Evolutionary conservation across 64 coral and sea anemone genomes (phyloP).

Genomic region (Pachyseris speciosa): DNA sequence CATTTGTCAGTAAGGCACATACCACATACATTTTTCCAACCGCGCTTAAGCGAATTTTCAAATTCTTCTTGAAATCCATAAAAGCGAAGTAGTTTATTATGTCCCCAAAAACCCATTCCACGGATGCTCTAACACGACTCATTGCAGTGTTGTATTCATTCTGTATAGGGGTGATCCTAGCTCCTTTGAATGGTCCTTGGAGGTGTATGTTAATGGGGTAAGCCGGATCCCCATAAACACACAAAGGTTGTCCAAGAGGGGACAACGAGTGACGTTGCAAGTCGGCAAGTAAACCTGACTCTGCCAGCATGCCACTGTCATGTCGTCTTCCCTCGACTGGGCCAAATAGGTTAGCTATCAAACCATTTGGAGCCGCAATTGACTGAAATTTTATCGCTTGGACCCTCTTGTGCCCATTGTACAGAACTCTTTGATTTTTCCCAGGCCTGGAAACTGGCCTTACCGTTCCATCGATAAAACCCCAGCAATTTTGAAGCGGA

Average conservation of each 20-base stretch:
- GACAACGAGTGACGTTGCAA: constrained; percentile 16
- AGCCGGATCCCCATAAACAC: constrained; percentile 37
- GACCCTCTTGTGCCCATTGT: background rate
- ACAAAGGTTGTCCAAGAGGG: constrained; percentile 12
- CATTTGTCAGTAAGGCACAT: constrained; percentile 17
- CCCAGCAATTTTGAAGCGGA: background rate
- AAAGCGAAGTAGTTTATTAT: constrained; percentile 36
- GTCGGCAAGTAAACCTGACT: constrained; percentile 40
- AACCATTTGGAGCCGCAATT: constrained; percentile 17
- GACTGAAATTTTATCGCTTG: constrained; percentile 10
- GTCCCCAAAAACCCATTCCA: constrained; percentile 36
- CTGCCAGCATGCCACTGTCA: constrained; percentile 37
- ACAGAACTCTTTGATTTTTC: background rate
- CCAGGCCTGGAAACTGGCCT: constrained; percentile 29
- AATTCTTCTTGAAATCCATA: constrained; percentile 27
- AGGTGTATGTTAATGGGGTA: constrained; percentile 21
- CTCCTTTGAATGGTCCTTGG: constrained; percentile 30
- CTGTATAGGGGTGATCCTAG: background rate
- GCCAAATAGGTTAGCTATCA: constrained; percentile 44
- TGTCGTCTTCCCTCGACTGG: constrained; percentile 44
- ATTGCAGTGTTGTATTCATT: constrained; percentile 22
- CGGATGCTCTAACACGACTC: constrained; percentile 36
- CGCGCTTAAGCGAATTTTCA: constrained; percentile 16
- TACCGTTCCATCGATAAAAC: constrained; percentile 26
- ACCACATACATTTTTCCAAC: background rate